Evolutionary conservation across 2,113 vertebrate genomes (phyloP).

Genomic region (Gracilinanus agilis): DNA sequence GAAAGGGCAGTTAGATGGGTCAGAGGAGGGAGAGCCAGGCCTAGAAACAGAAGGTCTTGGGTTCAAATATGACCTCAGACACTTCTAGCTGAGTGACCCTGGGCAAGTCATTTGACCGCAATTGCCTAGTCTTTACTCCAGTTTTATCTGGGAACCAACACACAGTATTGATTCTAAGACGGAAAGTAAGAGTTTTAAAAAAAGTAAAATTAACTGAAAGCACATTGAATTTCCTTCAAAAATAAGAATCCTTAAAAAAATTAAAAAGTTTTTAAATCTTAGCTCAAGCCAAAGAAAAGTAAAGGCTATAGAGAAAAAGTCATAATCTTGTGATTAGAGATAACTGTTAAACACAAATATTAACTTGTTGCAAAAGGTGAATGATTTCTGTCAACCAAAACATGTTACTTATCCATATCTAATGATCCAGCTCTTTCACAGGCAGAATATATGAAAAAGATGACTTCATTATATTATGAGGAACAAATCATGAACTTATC

Average conservation of each 20-base stretch:
- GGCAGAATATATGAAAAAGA: slow-evolving; percentile 55
- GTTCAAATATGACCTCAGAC: no score
- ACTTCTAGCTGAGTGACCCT: no score
- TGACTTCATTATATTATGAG: slow-evolving; percentile 57
- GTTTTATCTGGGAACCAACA: no score
- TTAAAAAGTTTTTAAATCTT: neutral
- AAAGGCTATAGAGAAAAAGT: slow-evolving; percentile 2
- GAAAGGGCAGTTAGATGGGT: no score
- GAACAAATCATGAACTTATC: slow-evolving; percentile 21
- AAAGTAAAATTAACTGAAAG: no score
- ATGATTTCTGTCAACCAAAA: slow-evolving; percentile 33
- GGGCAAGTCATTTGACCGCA: no score
- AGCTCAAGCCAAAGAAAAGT: slow-evolving; percentile 5
- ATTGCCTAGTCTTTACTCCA: no score
- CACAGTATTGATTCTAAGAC: no score
- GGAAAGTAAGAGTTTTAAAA: no score
- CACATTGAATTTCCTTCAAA: slow-evolving; percentile 45
- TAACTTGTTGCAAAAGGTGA: neutral
- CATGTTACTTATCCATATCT: slow-evolving; percentile 56
- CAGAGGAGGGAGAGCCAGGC: no score
- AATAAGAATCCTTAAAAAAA: slow-evolving; percentile 1
- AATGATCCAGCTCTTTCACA: slow-evolving; percentile 50
- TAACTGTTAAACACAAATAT: slow-evolving; percentile 14
- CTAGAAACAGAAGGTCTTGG: no score
- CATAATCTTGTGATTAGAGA: slow-evolving; percentile 19